Evolutionary conservation across 2,888 invertebrate species (phyloP), one percentile per base, ranked within the genome.

Genomic region (Drosophila tanythrix): DNA sequence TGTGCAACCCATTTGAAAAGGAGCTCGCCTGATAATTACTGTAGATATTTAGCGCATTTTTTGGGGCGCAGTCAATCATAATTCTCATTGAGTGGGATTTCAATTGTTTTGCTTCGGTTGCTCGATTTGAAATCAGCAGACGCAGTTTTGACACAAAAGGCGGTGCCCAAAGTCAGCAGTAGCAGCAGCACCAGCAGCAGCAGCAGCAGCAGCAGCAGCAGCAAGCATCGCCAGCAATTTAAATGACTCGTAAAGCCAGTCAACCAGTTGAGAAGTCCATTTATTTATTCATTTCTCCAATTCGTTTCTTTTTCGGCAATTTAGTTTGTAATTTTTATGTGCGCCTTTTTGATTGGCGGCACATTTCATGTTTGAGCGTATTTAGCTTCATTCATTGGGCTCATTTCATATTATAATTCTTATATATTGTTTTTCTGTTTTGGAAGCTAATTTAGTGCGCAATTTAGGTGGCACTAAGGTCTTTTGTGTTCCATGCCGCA

Each of bases 261-360:
- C 81, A 83, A 74, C 57, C 55, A 71, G 70, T 71, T 70, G 59
- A 61, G 70, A 31, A 58, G 58, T 59, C 73, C 73, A 67, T 70
- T 68, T 58, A 83, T 76, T 66, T 79, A 82, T 86, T 83, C 70
- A 82, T 62, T 64, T 50, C 25, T 62, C 68, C 57, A 59, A 56
- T 61, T 79, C 62, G 52, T 71, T 63, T 82, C 71, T 73, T 88
- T 85, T 90, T 86, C 70, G 87, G 83, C 90, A 85, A 90, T 85
- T 88, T 61, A 56, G 67, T 83, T 74, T 59, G 57, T 85, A 77
- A 85, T 79, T 86, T 84, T 88, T 62, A 86, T 86, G 89, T 86
- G 87, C 89, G 86, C 58, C 74, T 90, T 86, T 90, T 88, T 90
- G 90, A 86, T 86, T 86, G 85, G 85, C 85, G 85, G 85, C 74